Percentiles rank a stretch among this genome's conserved stretches.
phyloP scores from a whole-genome alignment of 2,888 invertebrate genomes.

The Epicampocera succincta region DNA sequence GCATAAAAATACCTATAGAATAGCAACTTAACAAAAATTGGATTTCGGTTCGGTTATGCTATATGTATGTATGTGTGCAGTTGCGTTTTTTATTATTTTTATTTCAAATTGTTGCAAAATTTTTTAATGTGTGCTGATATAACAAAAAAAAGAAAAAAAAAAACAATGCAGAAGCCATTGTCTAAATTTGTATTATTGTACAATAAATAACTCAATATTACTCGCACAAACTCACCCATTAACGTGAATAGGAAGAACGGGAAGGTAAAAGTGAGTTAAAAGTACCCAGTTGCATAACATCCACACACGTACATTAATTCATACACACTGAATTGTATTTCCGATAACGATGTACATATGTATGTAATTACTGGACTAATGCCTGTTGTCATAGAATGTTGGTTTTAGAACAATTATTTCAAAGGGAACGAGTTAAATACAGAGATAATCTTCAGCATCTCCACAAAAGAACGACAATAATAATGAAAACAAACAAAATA shows the following conservation, averaged over 20 bases:
- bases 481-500: conserved; percentile 29
- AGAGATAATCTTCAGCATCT: conserved; percentile 52
- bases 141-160: conserved; percentile 37
- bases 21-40: too few species aligned
- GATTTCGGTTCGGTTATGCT: too few species aligned
- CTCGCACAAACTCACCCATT: not conserved
- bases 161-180: conserved; percentile 58
- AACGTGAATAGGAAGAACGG: not conserved
- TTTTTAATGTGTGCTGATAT: conserved; percentile 30
- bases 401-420: conserved; percentile 29
- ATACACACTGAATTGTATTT: conserved; percentile 19
- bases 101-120: conserved; percentile 40
- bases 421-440: conserved; percentile 65
- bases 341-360: conserved; percentile 28
- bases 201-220: conserved; percentile 30
- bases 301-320: not conserved
- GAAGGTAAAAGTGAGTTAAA: not conserved
- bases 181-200: conserved; percentile 33
- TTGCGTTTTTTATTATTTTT: conserved; percentile 22
- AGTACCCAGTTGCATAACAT: conserved; percentile 1
- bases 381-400: conserved; percentile 40
- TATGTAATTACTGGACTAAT: conserved; percentile 38
- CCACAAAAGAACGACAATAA: conserved; percentile 7
- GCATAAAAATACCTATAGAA: too few species aligned
- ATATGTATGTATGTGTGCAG: too few species aligned